Conservation (phyloP, 2,797 vertebrate genomes). For the Coregonus ussuriensis region DNA sequence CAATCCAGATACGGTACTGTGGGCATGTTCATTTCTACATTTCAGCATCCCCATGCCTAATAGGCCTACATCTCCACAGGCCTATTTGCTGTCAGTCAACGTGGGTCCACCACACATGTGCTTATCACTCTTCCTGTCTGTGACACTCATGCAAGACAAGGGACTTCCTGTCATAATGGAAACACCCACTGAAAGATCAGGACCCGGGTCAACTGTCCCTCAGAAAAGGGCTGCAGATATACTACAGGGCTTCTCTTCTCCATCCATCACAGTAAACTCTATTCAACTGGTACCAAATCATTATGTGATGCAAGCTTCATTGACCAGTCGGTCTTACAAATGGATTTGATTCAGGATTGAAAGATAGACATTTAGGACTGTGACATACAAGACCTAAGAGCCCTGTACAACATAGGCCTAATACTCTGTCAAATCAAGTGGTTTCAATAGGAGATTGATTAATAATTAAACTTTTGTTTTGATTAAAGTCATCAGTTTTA, state of each 20-base stretch:
- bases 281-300: neutral
- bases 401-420: neutral
- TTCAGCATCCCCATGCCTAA: neutral
- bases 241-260: too few species aligned
- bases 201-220: neutral
- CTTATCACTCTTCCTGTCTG: neutral
- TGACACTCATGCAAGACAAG: neutral
- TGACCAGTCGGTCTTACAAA: neutral
- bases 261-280: neutral
- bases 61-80: neutral
- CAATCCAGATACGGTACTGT: too few species aligned
- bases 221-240: neutral
- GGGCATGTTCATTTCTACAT: neutral
- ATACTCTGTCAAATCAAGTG: too few species aligned
- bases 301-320: neutral
- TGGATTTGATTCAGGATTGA: neutral
- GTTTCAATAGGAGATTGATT: neutral
- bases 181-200: neutral
- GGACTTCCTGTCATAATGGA: conserved; percentile 4
- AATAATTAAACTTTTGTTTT: neutral
- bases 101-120: neutral
- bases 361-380: neutral
- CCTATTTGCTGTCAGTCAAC: neutral
- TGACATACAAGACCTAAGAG: neutral
- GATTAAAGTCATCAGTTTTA: neutral